Base-by-base conservation (phyloP, 2,113 vertebrate species). In the Melanotaenia duboulayi region DNA sequence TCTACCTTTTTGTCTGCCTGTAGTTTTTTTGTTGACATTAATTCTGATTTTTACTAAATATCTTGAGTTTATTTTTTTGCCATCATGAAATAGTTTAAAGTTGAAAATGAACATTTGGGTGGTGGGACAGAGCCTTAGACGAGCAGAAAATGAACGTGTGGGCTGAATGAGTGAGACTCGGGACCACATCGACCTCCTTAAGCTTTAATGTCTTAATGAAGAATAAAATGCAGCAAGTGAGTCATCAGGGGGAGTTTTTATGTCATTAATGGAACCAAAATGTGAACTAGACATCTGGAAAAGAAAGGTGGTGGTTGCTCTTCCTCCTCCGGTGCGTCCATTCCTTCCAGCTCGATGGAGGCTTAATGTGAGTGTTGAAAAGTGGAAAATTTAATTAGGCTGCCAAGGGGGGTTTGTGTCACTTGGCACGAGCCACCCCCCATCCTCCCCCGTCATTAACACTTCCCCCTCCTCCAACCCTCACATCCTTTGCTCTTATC, bases 371-470 rank as follows among this genome's bases (percentile, higher is more conserved):
- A 89, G 92, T 93, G 90, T 93, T 90, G 89, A 92, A 94, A 91
- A 91, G 89, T 93, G 93, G 92, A 94, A 94, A 94, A 94, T 94
- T 82, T 91, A 93, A 95, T 95, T 94, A 94, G 89, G 90, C 90
- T 91, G 93, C 93, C 90, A 91, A 92, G 69, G 92, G 93, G 92
- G 86, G 83, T 92, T 92, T 94, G 85, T 92, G 90, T 89, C 92
- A 91, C 86, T 92, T 86, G 82, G 89, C 88, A 90, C 81, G 79
- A 89, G 89, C 64, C 76, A 56, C n/a, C 71, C 66, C 49, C 75
- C 66, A 65, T 77, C 61, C 54, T 13, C 24, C 42, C 35, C 22
- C 16, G 25, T 28, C 66, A 23, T 40, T 56, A 67, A 25, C 52
- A 17, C 17, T 37, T 46, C 55, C 52, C 32, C 14, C n/a, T 19